Conservation (phyloP, 2,113 vertebrate species). For the Oreochromis aureus region DNA sequence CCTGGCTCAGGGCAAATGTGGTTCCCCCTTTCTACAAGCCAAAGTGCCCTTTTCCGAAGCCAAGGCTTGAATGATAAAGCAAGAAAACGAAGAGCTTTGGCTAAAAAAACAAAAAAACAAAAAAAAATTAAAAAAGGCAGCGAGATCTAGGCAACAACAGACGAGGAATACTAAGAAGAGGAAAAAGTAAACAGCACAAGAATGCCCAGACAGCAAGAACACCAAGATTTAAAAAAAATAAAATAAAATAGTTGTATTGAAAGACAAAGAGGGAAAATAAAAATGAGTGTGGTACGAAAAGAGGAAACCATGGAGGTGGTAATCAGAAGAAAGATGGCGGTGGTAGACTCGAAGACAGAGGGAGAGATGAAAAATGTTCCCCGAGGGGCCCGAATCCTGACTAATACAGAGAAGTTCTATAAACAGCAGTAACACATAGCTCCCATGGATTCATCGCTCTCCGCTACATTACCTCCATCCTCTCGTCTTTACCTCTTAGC, state of each 20-base stretch:
- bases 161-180: neutral
- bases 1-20: conserved; percentile 16
- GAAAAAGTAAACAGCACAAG: conserved; percentile 7
- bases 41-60: conserved; percentile 15
- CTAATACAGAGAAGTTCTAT: conserved; percentile 50
- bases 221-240: neutral
- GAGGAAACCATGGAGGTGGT: conserved; percentile 19
- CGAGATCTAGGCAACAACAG: neutral
- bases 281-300: neutral
- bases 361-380: conserved; percentile 25
- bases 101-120: neutral
- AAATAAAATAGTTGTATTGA: neutral
- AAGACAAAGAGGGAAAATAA: neutral
- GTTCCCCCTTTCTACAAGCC: conserved; percentile 9
- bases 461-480: conserved; percentile 40
- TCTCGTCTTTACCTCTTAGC: neutral
- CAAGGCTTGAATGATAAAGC: neutral
- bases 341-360: conserved; percentile 22
- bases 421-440: conserved; percentile 43
- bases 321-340: conserved; percentile 55
- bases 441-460: conserved; percentile 23
- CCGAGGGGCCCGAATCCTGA: conserved; percentile 34
- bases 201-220: neutral
- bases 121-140: neutral
- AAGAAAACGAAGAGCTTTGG: neutral